Conservation (phyloP, 1,140 invertebrate genomes). For the Parasteatoda tepidariorum region DNA sequence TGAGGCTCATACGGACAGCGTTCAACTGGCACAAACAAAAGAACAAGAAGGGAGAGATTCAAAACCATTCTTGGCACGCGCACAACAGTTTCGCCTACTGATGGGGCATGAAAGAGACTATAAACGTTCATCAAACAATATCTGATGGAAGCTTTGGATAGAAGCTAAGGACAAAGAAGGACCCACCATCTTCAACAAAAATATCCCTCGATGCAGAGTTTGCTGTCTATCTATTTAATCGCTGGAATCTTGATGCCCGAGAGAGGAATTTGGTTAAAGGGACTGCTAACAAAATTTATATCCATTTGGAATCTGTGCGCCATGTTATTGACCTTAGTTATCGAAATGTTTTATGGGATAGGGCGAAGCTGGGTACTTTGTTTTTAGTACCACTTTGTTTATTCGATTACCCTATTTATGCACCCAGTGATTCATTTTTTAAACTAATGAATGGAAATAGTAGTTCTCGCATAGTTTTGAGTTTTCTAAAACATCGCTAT, state of each 20-base stretch:
- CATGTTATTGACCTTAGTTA: no score
- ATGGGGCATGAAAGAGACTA: conserved; percentile 24
- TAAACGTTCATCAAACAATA: conserved; percentile 53
- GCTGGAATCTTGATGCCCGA: conserved; percentile 11
- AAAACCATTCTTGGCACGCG: neutral
- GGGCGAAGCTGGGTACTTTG: no score
- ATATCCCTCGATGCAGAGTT: conserved; percentile 8
- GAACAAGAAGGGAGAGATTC: conserved; percentile 1
- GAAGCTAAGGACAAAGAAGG: conserved; percentile 21
- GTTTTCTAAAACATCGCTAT: no score
- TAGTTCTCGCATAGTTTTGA: no score
- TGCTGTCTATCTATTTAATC: conserved; percentile 30
- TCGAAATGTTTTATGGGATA: no score
- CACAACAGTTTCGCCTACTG: conserved; percentile 2
- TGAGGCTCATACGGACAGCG: neutral
- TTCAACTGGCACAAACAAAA: neutral
- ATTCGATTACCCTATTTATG: no score
- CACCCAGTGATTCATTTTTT: no score
- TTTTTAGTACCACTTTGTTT: no score
- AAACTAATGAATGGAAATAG: no score
- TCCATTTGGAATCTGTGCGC: no score
- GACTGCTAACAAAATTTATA: conserved; percentile 9
- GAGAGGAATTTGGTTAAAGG: neutral
- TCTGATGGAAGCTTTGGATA: conserved; percentile 27
- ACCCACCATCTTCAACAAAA: conserved; percentile 29